A percentile compares a stretch with the other conserved stretches of the same genome.
Conservation (phyloP, 2,113 vertebrate genomes). For the Chionodraco myersi region DNA sequence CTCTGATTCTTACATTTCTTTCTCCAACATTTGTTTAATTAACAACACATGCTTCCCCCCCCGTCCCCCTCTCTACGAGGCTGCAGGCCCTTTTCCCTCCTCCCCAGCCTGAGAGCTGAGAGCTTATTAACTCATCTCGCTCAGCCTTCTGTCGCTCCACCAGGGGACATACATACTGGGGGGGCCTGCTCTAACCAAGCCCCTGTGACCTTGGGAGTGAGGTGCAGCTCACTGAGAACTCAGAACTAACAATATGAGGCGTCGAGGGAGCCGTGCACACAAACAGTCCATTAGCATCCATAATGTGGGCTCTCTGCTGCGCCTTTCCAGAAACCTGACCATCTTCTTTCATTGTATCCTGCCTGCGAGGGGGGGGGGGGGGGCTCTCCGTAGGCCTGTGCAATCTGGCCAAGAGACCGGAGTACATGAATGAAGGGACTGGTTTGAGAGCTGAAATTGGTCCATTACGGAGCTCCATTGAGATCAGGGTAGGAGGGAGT, state of each 20-base stretch:
- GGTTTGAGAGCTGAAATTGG: slow-evolving; percentile 77
- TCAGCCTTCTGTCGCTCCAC: slow-evolving; percentile 55
- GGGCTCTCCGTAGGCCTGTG: slow-evolving; percentile 11
- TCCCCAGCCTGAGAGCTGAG: slow-evolving; percentile 22
- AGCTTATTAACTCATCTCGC: slow-evolving; percentile 46
- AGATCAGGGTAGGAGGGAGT: slow-evolving; percentile 65
- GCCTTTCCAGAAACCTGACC: slow-evolving; percentile 45
- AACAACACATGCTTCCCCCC: neutral
- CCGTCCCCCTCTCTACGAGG: slow-evolving; percentile 12
- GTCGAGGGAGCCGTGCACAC: slow-evolving; percentile 41
- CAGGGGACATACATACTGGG: slow-evolving; percentile 62
- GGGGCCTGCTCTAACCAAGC: slow-evolving; percentile 18
- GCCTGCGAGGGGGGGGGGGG: slow-evolving; percentile 18
- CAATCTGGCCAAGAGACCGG: slow-evolving; percentile 63
- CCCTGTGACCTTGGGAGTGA: slow-evolving; percentile 66
- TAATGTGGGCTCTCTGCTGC: slow-evolving; percentile 52
- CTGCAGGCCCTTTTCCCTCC: slow-evolving; percentile 21
- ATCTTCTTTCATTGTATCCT: slow-evolving; percentile 63
- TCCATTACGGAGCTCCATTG: slow-evolving; percentile 77
- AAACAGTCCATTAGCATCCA: slow-evolving; percentile 73
- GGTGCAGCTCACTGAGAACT: slow-evolving; percentile 44
- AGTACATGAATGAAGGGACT: slow-evolving; percentile 69
- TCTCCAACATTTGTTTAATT: neutral
- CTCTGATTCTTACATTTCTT: neutral
- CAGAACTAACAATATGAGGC: slow-evolving; percentile 36